These are phyloP conservation scores for Nomada fucata DNA, from an alignment of 2,888 invertebrate species.

Conservation along the genomic window DNA sequence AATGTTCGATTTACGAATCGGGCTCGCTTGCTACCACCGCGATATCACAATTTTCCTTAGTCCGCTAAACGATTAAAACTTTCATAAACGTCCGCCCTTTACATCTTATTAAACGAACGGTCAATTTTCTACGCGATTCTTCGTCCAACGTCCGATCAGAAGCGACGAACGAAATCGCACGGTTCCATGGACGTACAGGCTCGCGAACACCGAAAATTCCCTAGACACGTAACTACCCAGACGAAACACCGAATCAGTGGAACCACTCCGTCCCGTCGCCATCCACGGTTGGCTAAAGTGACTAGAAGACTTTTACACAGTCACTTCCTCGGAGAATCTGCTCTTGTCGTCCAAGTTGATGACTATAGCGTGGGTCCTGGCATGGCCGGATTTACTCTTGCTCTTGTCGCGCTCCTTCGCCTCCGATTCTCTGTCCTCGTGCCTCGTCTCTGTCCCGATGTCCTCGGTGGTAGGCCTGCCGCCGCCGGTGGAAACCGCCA, in stretches of 20 bases:
- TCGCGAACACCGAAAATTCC: neutral
- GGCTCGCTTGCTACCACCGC: neutral
- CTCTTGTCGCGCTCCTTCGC: constrained; percentile 55
- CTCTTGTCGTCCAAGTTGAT: constrained; percentile 92
- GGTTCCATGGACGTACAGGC: neutral
- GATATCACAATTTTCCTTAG: constrained; percentile 26
- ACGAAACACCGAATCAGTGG: neutral
- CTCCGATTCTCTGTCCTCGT: constrained; percentile 84
- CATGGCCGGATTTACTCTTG: constrained; percentile 87
- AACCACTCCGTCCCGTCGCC: neutral
- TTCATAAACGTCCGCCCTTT: neutral
- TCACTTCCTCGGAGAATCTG: constrained; percentile 92
- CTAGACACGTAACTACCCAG: neutral
- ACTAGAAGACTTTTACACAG: constrained; percentile 86
- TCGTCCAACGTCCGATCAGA: too few relatives aligned
- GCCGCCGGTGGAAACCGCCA: constrained; percentile 62
- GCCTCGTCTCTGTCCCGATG: constrained; percentile 75
- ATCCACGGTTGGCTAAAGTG: neutral
- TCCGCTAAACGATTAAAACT: constrained; percentile 11
- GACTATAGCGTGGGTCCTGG: constrained; percentile 91
- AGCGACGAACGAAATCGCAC: too few relatives aligned
- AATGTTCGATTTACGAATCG: constrained; percentile 1
- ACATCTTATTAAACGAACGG: neutral
- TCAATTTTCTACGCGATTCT: neutral
- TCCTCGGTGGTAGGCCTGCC: constrained; percentile 60